Evolutionary conservation across 2,888 invertebrate species (phyloP).

Genomic region (Lobophora halterata): DNA sequence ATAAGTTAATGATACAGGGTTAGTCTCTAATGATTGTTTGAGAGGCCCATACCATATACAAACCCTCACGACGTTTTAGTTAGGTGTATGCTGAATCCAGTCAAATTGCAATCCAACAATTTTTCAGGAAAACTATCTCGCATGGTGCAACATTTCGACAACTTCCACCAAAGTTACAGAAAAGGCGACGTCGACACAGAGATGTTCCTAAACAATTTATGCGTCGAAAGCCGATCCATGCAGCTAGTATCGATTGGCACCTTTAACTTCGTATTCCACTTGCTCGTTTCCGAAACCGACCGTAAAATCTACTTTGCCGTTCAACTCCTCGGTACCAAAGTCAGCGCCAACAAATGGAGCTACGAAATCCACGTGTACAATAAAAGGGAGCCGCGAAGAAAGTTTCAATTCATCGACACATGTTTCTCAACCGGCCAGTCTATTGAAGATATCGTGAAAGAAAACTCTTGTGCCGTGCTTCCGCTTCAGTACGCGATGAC

Average conservation of each 20-base stretch:
- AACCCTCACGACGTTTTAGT: too few species aligned
- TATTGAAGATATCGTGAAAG: constrained; percentile 38
- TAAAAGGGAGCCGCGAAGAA: constrained; percentile 52
- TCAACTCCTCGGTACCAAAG: constrained; percentile 52
- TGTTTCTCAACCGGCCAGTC: constrained; percentile 41
- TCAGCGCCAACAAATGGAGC: constrained; percentile 57
- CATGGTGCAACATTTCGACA: constrained; percentile 48
- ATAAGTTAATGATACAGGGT: too few species aligned
- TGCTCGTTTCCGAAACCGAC: constrained; percentile 39
- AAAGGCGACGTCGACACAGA: constrained; percentile 49
- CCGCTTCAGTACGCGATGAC: constrained; percentile 32
- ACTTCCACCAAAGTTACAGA: constrained; percentile 43
- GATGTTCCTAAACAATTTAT: constrained; percentile 39
- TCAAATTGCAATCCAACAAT: too few species aligned
- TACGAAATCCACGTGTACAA: constrained; percentile 64
- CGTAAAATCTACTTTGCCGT: constrained; percentile 48
- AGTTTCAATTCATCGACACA: constrained; percentile 42
- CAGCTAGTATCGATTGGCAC: constrained; percentile 43
- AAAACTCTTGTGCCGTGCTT: constrained; percentile 43
- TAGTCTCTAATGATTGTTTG: too few species aligned
- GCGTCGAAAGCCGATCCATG: constrained; percentile 34
- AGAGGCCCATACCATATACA: too few species aligned
- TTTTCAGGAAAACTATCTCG: constrained; percentile 55
- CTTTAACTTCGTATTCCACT: constrained; percentile 53
- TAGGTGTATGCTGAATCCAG: too few species aligned